Percentiles rank a stretch among this genome's conserved stretches.
phyloP scores from a whole-genome alignment of 1,140 invertebrate genomes.

The Ips nitidus region DNA sequence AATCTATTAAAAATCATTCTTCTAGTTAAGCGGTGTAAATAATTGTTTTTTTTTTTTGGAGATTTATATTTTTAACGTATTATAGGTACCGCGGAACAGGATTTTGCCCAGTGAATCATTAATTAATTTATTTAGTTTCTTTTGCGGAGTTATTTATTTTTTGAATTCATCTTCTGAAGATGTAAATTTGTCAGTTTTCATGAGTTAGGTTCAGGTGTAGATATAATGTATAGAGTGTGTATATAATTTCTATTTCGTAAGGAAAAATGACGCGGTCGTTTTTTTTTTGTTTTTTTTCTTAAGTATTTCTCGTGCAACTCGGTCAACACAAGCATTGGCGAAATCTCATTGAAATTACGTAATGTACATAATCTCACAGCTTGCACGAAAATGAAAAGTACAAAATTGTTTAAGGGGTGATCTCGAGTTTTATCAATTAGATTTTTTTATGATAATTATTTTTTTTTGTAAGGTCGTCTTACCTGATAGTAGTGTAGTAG shows the following conservation, averaged over 20 bases:
- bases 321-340: background rate
- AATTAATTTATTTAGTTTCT: slow-evolving; percentile 24
- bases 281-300: slow-evolving; percentile 25
- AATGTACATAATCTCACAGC: slow-evolving; percentile 26
- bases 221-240: slow-evolving; percentile 38
- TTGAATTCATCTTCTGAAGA: slow-evolving; percentile 20
- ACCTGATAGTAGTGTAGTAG: slow-evolving; percentile 18
- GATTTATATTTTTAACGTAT: slow-evolving; percentile 29
- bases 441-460: slow-evolving; percentile 43
- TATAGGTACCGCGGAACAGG: slow-evolving; percentile 7
- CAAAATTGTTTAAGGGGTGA: slow-evolving; percentile 50
- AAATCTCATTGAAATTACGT: slow-evolving; percentile 33
- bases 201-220: slow-evolving; percentile 34
- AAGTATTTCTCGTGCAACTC: slow-evolving; percentile 31
- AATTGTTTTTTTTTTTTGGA: slow-evolving; percentile 38
- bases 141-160: slow-evolving; percentile 32
- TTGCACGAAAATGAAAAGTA: slow-evolving; percentile 44
- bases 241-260: slow-evolving; percentile 33
- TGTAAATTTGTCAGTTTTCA: slow-evolving; percentile 19
- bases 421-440: slow-evolving; percentile 46
- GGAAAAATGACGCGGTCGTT: slow-evolving; percentile 12
- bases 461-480: slow-evolving; percentile 31
- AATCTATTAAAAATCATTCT: background rate
- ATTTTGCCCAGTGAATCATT: slow-evolving; percentile 24
- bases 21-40: slow-evolving; percentile 38